A percentile compares a stretch with the other conserved stretches of the same genome.
Conservation (phyloP, 2,113 vertebrate species). For the Lepus timidus region DNA sequence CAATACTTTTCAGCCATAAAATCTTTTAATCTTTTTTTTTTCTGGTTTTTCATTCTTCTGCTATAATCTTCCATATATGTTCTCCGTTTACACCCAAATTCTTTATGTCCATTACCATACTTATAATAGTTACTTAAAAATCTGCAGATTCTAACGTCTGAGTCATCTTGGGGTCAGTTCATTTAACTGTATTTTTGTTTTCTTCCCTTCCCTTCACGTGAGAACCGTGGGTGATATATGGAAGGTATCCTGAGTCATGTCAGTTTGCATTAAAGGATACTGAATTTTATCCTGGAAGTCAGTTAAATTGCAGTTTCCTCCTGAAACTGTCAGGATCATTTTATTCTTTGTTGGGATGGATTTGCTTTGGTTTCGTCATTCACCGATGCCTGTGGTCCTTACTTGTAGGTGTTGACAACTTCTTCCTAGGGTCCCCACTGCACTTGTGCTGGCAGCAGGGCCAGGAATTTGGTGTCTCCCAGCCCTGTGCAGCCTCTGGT, state of each 20-base stretch:
- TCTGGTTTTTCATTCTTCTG: background rate
- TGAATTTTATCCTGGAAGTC: constrained; percentile 56
- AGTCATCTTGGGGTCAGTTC: constrained; percentile 18
- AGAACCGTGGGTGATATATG: background rate
- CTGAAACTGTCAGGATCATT: constrained; percentile 5
- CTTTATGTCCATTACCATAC: background rate
- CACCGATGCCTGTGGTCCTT: background rate
- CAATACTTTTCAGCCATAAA: background rate
- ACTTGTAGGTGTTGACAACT: background rate
- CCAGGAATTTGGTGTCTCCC: background rate
- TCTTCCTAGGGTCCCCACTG: background rate
- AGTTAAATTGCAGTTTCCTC: constrained; percentile 36
- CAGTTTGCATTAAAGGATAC: constrained; percentile 52
- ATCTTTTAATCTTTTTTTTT: background rate
- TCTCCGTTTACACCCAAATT: background rate
- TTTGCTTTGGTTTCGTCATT: constrained; percentile 26
- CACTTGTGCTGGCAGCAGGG: background rate
- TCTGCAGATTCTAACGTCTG: background rate
- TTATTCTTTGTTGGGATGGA: background rate
- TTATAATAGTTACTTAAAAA: constrained; percentile 26
- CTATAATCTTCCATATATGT: background rate
- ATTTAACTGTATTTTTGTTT: background rate
- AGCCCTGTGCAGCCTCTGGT: background rate
- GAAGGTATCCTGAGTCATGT: constrained; percentile 23
- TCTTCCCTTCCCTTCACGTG: background rate